Evolutionary conservation across 2,888 invertebrate genomes (phyloP).

Genomic region (Caenorhabditis japonica): DNA sequence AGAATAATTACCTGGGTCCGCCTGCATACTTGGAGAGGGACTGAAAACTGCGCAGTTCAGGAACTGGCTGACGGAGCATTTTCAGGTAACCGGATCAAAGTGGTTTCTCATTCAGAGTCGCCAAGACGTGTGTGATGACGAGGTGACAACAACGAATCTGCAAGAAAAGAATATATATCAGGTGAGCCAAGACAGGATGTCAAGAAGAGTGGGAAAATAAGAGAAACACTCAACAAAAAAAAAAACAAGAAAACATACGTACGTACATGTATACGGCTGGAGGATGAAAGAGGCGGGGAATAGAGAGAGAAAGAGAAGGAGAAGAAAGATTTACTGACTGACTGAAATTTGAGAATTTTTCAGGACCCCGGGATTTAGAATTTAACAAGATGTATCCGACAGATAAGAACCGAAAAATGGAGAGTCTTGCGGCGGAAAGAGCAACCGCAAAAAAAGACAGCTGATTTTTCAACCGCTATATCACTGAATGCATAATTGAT

Average conservation of each 20-base stretch:
- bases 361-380: constrained; percentile 37
- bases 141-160: constrained; percentile 23
- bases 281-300: constrained; percentile 5
- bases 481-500: constrained; percentile 45
- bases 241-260: constrained; percentile 21
- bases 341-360: constrained; percentile 49
- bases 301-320: constrained; percentile 16
- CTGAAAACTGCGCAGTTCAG: constrained; percentile 77
- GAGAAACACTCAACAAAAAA: background rate
- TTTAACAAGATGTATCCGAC: constrained; percentile 50
- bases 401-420: constrained; percentile 33
- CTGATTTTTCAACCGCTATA: constrained; percentile 47
- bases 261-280: constrained; percentile 24
- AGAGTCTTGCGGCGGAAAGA: constrained; percentile 16
- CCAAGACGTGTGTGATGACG: constrained; percentile 33
- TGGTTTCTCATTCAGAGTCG: constrained; percentile 60
- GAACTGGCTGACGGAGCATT: constrained; percentile 75
- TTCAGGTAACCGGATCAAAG: constrained; percentile 63
- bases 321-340: background rate
- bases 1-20: constrained; percentile 62
- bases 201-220: background rate
- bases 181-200: no score
- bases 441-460: constrained; percentile 38
- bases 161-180: no score
- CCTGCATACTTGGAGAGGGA: constrained; percentile 74